Percentiles rank a stretch among this genome's conserved stretches.
phyloP scores from a whole-genome alignment of 2,888 invertebrate species.

The Hydropsyche betteni region DNA sequence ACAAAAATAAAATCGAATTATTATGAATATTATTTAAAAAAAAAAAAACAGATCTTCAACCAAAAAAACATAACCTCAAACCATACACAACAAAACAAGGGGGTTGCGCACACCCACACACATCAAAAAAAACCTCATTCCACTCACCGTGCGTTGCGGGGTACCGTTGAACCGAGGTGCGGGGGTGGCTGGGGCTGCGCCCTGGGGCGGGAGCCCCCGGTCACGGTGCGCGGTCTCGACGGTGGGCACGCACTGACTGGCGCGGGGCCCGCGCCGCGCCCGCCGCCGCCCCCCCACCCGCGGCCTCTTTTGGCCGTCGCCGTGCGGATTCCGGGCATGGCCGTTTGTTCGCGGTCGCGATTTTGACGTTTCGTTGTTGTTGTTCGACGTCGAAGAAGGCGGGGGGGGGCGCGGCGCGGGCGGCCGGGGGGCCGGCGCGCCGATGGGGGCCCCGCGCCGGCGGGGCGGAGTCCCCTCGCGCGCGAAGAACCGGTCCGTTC shows the following conservation, averaged over 20 bases:
- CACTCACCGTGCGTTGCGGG: constrained; percentile 17
- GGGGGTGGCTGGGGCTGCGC: constrained; percentile 50
- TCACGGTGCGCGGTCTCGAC: constrained; percentile 62
- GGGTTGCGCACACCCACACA: too few species aligned
- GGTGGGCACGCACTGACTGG: constrained; percentile 49
- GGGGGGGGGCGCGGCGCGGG: too few species aligned
- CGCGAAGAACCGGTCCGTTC: background rate
- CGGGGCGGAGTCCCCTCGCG: background rate
- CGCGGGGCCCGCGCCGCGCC: constrained; percentile 46
- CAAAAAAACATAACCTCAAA: too few species aligned
- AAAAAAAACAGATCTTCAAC: too few species aligned
- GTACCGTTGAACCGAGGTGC: background rate
- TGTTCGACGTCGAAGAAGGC: too few species aligned
- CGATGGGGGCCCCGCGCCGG: constrained; percentile 47
- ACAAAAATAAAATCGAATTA: too few species aligned
- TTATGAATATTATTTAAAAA: too few species aligned
- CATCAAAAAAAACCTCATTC: too few species aligned
- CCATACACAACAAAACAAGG: too few species aligned
- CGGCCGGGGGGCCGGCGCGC: constrained; percentile 40
- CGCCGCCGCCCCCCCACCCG: constrained; percentile 54
- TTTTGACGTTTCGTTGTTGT: background rate
- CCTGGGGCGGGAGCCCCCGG: constrained; percentile 59
- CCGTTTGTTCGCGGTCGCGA: constrained; percentile 44
- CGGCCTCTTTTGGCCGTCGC: constrained; percentile 57
- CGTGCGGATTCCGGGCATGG: too few species aligned